Percentiles rank a stretch among this genome's conserved stretches.
Conservation (phyloP, 1,140 invertebrate genomes). For the Elymnias hypermnestra region DNA sequence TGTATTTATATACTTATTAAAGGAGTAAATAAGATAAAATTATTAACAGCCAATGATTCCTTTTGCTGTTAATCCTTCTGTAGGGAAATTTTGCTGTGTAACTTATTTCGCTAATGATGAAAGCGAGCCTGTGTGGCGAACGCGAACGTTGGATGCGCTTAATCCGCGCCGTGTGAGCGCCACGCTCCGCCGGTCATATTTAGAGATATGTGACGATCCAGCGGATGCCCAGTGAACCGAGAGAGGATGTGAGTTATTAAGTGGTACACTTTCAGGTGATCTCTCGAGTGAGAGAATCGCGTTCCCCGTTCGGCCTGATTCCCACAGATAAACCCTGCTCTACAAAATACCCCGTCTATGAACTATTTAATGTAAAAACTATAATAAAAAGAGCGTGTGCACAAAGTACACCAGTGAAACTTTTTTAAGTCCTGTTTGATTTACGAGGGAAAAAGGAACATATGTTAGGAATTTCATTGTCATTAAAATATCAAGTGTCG, state of each 20-base stretch:
- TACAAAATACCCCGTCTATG: slow-evolving; percentile 22
- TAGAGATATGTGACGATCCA: slow-evolving; percentile 74
- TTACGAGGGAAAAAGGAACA: too few relatives aligned
- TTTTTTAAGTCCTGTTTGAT: too few relatives aligned
- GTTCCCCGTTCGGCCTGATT: slow-evolving; percentile 35
- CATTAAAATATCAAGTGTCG: too few relatives aligned
- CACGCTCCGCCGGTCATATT: slow-evolving; percentile 67
- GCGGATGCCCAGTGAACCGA: slow-evolving; percentile 69
- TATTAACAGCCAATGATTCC: too few relatives aligned
- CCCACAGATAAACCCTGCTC: slow-evolving; percentile 28
- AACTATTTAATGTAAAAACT: too few relatives aligned
- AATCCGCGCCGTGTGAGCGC: slow-evolving; percentile 42
- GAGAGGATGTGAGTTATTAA: slow-evolving; percentile 72
- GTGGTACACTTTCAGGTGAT: slow-evolving; percentile 73
- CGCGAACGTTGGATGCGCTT: slow-evolving; percentile 30
- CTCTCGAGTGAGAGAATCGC: slow-evolving; percentile 70
- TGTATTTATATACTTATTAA: too few relatives aligned
- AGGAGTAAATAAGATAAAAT: too few relatives aligned
- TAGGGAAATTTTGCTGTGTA: neutral
- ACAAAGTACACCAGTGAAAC: too few relatives aligned
- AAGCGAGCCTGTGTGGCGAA: slow-evolving; percentile 2
- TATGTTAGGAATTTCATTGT: too few relatives aligned
- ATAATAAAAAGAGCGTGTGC: too few relatives aligned
- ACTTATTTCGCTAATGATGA: slow-evolving; percentile 1
- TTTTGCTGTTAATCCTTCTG: neutral